A percentile compares a stretch with the other conserved stretches of the same genome.
phyloP scores from a whole-genome alignment of 1,140 invertebrate genomes.

The Tetramorium alpestre region DNA sequence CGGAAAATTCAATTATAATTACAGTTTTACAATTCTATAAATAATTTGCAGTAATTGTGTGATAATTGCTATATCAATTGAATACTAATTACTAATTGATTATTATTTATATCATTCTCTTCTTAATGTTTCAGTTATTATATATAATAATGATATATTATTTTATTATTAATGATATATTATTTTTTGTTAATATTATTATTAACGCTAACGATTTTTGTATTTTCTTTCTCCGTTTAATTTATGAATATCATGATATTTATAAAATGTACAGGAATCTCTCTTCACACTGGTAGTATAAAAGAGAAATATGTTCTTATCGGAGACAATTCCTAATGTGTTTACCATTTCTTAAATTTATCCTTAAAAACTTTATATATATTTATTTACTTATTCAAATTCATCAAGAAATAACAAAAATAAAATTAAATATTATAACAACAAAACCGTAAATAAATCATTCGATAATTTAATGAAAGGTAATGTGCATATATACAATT shows the following conservation, averaged over 20 bases:
- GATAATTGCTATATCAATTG: slow-evolving; percentile 5
- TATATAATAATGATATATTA: slow-evolving; percentile 23
- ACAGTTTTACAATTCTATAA: neutral
- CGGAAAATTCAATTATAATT: neutral
- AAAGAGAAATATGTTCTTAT: neutral
- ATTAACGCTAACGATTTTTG: neutral
- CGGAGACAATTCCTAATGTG: neutral
- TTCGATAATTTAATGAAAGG: slow-evolving; percentile 22
- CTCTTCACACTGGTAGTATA: neutral
- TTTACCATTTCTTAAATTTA: neutral
- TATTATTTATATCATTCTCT: neutral
- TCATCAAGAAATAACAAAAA: neutral
- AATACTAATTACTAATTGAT: neutral
- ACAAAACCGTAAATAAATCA: slow-evolving; percentile 6
- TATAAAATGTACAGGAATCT: slow-evolving; percentile 37
- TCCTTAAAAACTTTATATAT: neutral
- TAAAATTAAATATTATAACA: slow-evolving; percentile 25
- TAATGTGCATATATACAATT: slow-evolving; percentile 20
- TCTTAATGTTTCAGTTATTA: slow-evolving; percentile 7
- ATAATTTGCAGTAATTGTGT: slow-evolving; percentile 6
- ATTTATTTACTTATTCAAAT: neutral
- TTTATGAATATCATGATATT: slow-evolving; percentile 12
- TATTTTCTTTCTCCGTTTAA: slow-evolving; percentile 3
- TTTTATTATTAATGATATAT: slow-evolving; percentile 16
- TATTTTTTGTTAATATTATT: slow-evolving; percentile 20